phyloP scores from a whole-genome alignment of 2,888 invertebrate species.

The Crocallis elinguaria region DNA sequence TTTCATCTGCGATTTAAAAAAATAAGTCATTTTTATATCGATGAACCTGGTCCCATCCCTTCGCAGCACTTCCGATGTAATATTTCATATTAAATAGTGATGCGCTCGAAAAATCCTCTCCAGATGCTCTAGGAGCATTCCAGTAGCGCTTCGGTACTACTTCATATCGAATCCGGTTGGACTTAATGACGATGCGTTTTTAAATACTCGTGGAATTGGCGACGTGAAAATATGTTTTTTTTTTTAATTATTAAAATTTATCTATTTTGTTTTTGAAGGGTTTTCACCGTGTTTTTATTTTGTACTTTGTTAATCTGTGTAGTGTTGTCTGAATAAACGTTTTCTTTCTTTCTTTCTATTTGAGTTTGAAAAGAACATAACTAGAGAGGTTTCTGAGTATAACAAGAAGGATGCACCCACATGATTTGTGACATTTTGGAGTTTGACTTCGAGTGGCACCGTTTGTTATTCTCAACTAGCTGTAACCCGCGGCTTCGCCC shows the following conservation, averaged over 20 bases:
- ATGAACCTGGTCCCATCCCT: conserved; percentile 45
- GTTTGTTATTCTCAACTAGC: no score
- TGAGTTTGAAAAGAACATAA: no score
- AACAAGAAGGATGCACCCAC: no score
- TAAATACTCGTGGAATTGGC: background rate
- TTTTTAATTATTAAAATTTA: background rate
- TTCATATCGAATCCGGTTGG: conserved; percentile 43
- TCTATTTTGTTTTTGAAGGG: background rate
- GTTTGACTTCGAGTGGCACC: no score
- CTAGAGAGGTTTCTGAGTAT: no score
- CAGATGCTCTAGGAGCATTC: conserved; percentile 59
- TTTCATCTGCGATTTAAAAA: no score
- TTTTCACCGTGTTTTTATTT: no score
- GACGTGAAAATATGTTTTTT: background rate
- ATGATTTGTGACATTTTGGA: no score
- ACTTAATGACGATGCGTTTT: conserved; percentile 36
- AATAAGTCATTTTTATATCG: conserved; percentile 35
- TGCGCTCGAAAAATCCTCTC: conserved; percentile 67
- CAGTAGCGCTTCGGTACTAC: conserved; percentile 39
- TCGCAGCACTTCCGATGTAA: conserved; percentile 64
- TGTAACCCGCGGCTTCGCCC: no score
- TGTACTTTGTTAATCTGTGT: no score
- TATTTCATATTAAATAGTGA: conserved; percentile 78
- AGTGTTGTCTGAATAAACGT: no score
- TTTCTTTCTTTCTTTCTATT: no score